Percentiles rank a stretch among this genome's conserved stretches.
Conservation (phyloP, 2,797 vertebrate genomes). For the Diceros bicornis region DNA sequence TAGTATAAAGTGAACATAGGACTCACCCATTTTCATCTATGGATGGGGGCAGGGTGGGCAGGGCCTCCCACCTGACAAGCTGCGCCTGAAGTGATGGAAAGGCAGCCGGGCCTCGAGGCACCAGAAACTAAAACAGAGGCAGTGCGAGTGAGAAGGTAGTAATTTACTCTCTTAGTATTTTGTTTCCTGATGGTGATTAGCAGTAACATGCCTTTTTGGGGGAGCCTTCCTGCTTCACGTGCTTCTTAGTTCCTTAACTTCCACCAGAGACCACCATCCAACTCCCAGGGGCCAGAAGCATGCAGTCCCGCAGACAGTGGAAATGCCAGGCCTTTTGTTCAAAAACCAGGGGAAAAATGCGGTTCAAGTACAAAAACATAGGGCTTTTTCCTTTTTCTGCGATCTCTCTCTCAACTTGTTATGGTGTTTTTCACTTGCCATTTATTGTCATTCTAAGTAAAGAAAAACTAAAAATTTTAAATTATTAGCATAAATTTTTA, state of each 20-base stretch:
- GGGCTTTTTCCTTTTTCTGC: not conserved
- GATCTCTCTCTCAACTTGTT: not conserved
- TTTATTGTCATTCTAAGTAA: not conserved
- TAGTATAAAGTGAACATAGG: not conserved
- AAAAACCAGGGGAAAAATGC: not conserved
- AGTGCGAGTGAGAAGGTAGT: too few species aligned
- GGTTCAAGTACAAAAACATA: not conserved
- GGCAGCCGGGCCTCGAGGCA: not conserved
- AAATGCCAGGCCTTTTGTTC: not conserved
- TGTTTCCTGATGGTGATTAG: not conserved
- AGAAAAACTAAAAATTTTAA: not conserved
- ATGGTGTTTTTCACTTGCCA: not conserved
- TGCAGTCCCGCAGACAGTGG: not conserved
- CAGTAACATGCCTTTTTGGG: not conserved
- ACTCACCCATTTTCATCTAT: not conserved
- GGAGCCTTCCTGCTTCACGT: not conserved
- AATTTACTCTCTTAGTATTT: rapidly evolving
- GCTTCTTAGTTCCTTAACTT: not conserved
- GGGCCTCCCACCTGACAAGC: rapidly evolving
- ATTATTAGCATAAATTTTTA: not conserved
- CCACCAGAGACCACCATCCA: not conserved
- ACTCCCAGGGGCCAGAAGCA: not conserved
- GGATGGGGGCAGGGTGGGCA: not conserved
- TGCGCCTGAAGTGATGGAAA: rapidly evolving
- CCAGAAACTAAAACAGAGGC: not conserved